Evolutionary conservation across 2,797 vertebrate species (phyloP).

Genomic region (Galaxias olidus): DNA sequence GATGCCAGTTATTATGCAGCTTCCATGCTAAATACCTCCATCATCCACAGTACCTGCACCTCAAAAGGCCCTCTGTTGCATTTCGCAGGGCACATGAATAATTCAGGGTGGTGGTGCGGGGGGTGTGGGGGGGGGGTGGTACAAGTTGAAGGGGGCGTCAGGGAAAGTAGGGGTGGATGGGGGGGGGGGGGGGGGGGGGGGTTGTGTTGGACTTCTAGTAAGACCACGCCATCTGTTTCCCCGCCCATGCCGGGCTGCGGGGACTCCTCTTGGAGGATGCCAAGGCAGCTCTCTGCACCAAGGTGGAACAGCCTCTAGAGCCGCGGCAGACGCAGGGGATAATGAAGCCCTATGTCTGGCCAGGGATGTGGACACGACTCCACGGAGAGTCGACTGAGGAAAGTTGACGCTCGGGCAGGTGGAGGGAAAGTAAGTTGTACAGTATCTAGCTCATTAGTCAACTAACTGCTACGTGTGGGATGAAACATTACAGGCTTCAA

Average conservation of each 20-base stretch:
- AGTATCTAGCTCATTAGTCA: slow-evolving; percentile 61
- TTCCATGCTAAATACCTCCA: slow-evolving; percentile 54
- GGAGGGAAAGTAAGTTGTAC: slow-evolving; percentile 60
- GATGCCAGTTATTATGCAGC: slow-evolving; percentile 57
- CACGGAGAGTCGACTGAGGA: slow-evolving; percentile 50
- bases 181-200: slow-evolving; percentile 33
- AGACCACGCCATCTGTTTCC: slow-evolving; percentile 78
- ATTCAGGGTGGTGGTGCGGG: slow-evolving; percentile 56
- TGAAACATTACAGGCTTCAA: slow-evolving; percentile 20
- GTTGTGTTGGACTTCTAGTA: slow-evolving; percentile 69
- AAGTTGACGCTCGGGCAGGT: slow-evolving; percentile 68
- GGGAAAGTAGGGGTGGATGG: slow-evolving; percentile 2
- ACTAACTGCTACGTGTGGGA: slow-evolving; percentile 33
- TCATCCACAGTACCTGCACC: slow-evolving; percentile 67
- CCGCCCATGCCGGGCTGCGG: slow-evolving; percentile 64
- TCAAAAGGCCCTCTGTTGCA: slow-evolving; percentile 74
- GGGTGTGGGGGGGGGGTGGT: slow-evolving; percentile 38
- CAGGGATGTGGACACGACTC: slow-evolving; percentile 41
- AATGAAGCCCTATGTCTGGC: slow-evolving; percentile 70
- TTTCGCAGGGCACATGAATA: slow-evolving; percentile 72
- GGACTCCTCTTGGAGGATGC: slow-evolving; percentile 71
- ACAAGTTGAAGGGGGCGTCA: slow-evolving; percentile 17
- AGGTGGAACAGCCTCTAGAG: slow-evolving; percentile 62
- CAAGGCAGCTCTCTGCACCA: slow-evolving; percentile 55
- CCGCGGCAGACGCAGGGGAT: slow-evolving; percentile 62